Evolutionary conservation across 1,140 invertebrate species (phyloP), one percentile per base, ranked within the genome.

Genomic region (Lethrus apterus): DNA sequence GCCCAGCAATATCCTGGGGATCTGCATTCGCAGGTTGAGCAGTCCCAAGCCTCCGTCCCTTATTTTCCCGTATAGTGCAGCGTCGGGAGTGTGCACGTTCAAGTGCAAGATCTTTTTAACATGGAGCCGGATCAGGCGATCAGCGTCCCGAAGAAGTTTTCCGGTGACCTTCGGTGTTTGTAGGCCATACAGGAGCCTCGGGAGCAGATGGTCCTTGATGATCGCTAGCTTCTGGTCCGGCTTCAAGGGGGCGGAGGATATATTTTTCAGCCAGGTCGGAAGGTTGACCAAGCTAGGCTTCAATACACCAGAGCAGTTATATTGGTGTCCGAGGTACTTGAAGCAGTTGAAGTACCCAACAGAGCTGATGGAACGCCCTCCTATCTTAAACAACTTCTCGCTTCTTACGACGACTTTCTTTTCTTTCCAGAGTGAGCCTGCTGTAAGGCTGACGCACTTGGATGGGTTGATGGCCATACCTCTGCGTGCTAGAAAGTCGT

Each of bases 231-330:
- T 58, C 41, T 64, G 64, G 30, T 62, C 52, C 1, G 59, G 59
- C 33, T 66, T 63, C 0, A 65, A 38, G 0, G 64, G 60, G 1
- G 59, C 54, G n/a, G n/a, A n/a, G n/a, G n/a, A n/a, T n/a, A n/a
- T n/a, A n/a, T n/a, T n/a, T n/a, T n/a, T n/a, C n/a, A n/a, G n/a
- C n/a, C n/a, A n/a, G n/a, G n/a, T n/a, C n/a, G 24, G n/a, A 26
- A 26, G 24, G 24, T 26, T 26, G 7, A 26, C 5, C n/a, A n/a
- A 7, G 24, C 5, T 7, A n/a, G 7, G n/a, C 32, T 9, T 20
- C 11, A 0, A 24, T 8, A 11, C 47, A 52, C 13, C 31, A 20
- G 15, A 36, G 34, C 15, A 19, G 34, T 2, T 41, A 21, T 0
- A 34, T 20, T 5, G 46, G 40, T 3, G 26, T 35, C 26, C 38